These are phyloP conservation scores for Aix galericulata DNA, from an alignment of 2,113 vertebrate species.

Conservation along the genomic window DNA sequence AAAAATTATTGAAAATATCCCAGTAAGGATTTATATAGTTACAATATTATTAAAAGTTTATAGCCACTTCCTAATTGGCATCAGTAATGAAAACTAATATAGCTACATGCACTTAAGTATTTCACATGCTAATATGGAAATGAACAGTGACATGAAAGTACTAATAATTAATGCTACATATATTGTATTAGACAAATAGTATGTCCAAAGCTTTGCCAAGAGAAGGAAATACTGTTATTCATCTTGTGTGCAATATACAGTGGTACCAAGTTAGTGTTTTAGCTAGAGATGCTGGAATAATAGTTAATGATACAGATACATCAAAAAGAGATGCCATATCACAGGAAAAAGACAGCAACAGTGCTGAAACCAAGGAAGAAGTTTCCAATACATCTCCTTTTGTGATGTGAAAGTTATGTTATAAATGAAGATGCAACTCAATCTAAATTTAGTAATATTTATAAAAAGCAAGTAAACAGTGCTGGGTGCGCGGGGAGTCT, in stretches of 20 bases:
- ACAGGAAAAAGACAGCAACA: rapidly evolving
- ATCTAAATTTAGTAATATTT: no score
- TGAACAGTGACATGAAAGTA: constrained; percentile 18
- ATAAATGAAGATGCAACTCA: no score
- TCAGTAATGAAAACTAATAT: constrained; percentile 51
- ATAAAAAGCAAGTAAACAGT: no score
- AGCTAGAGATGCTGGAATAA: neutral
- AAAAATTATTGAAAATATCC: constrained; percentile 22
- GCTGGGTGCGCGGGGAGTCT: no score
- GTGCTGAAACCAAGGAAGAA: neutral
- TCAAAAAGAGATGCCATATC: neutral
- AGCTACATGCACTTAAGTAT: neutral
- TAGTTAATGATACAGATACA: neutral
- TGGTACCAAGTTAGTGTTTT: neutral
- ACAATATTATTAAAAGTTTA: constrained; percentile 48
- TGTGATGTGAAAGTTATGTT: neutral
- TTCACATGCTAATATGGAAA: constrained; percentile 16
- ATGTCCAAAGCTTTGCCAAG: neutral
- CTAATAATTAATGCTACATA: neutral
- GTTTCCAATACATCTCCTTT: neutral
- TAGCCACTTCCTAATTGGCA: constrained; percentile 15
- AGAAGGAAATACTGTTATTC: neutral
- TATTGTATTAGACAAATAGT: constrained; percentile 10
- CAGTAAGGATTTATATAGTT: constrained; percentile 33
- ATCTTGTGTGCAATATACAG: neutral